A percentile compares a stretch with the other conserved stretches of the same genome.
Conservation (phyloP, 1,140 invertebrate genomes). For the Mactra quadrangularis region DNA sequence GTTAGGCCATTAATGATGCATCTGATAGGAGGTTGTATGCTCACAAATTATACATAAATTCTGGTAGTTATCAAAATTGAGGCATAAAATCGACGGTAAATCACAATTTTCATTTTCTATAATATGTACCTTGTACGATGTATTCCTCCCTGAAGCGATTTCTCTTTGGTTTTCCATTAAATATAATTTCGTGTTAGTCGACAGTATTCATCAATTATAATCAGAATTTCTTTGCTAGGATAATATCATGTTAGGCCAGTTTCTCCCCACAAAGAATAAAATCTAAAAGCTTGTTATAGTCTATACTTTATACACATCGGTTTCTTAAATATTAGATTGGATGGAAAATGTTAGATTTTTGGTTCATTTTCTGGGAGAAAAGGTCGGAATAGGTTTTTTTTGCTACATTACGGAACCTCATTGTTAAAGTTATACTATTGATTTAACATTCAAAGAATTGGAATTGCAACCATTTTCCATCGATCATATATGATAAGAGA, state of each 20-base stretch:
- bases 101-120: background rate
- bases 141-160: conserved; percentile 33
- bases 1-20: no score
- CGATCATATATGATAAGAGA: conserved; percentile 58
- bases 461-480: conserved; percentile 31
- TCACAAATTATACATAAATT: no score
- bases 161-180: conserved; percentile 50
- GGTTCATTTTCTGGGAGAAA: conserved; percentile 48
- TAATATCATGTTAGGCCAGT: conserved; percentile 46
- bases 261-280: conserved; percentile 13
- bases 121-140: conserved; percentile 33
- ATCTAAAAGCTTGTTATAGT: conserved; percentile 42
- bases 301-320: conserved; percentile 29
- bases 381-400: no score
- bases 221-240: conserved; percentile 30
- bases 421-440: conserved; percentile 46
- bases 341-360: conserved; percentile 49
- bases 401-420: no score
- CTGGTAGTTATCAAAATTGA: no score
- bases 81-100: conserved; percentile 16
- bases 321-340: conserved; percentile 25
- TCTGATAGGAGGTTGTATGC: no score
- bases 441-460: conserved; percentile 53
- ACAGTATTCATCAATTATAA: conserved; percentile 58
- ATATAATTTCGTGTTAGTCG: conserved; percentile 28